Conservation (phyloP, 2,888 invertebrate genomes). For the Prostheceraeus crozeri region DNA sequence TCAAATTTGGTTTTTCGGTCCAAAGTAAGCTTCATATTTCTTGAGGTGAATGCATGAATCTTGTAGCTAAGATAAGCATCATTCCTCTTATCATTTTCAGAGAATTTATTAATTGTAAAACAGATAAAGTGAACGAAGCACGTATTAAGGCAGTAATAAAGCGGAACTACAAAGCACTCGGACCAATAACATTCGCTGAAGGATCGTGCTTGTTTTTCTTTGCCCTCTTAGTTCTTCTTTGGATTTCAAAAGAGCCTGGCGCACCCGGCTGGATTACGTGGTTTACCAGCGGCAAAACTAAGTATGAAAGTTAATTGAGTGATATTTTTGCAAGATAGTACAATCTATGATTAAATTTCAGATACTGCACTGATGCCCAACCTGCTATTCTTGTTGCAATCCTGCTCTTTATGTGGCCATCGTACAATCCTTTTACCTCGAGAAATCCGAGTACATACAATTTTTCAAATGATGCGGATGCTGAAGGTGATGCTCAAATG, state of each 20-base stretch:
- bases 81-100: too few relatives aligned
- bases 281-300: too few relatives aligned
- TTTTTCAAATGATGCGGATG: too few relatives aligned
- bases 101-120: background rate
- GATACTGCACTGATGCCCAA: background rate
- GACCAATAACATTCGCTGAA: constrained; percentile 8
- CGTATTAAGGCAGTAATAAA: background rate
- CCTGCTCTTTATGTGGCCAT: constrained; percentile 19
- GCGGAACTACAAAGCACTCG: background rate
- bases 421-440: constrained; percentile 28
- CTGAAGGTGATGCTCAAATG: too few relatives aligned
- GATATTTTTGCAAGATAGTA: too few relatives aligned
- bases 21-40: too few relatives aligned
- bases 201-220: background rate
- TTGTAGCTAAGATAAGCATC: too few relatives aligned
- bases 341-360: too few relatives aligned
- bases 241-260: background rate
- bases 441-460: too few relatives aligned
- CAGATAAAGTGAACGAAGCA: background rate
- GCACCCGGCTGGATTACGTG: too few relatives aligned
- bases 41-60: too few relatives aligned
- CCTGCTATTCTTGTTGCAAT: constrained; percentile 14
- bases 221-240: background rate
- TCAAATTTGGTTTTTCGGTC: background rate
- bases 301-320: too few relatives aligned